Base-by-base conservation (phyloP, 2,888 invertebrate genomes). In the Microctonus brassicae region DNA sequence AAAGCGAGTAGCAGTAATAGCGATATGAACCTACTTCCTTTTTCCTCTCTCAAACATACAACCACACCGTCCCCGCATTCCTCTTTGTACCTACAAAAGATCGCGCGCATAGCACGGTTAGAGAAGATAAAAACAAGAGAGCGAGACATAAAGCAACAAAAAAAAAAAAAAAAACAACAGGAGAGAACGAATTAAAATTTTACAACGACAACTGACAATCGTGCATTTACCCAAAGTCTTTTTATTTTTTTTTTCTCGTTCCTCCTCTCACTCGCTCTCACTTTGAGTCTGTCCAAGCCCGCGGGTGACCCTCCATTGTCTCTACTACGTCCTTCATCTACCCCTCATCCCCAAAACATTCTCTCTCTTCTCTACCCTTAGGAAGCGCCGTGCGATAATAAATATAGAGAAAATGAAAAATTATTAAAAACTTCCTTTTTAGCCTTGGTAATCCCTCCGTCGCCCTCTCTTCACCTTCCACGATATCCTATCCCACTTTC, bases 401-500 rank as follows among this genome's bases (percentile, higher is more conserved):
- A 87, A 87, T 87, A 87, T 86, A 86, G 86, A 85, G 86, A 87
- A 87, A 87, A 87, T 87, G 87, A 87, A 87, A 87, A 87, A 87
- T 87, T 87, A 87, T 87, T 86, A 87, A 86, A 87, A 87, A 87
- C 86, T 87, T 87, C 86, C 86, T 86, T 87, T 87, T 87, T 87
- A 86, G 83, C 85, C 85, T 83, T 82, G 83, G 86, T 86, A 87
- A 87, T 87, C 86, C 87, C 84, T 82, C 84, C n/a, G n/a, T 81
- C 82, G 85, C 84, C 84, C 83, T 85, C 82, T 81, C 82, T 79
- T n/a, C n/a, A 80, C 80, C 75, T 71, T 74, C 70, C 76, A 65
- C 73, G 72, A 69, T 69, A 62, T 39, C 75, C 61, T 71, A 62
- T 60, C 58, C 60, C 42, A 11, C 70, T 62, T 71, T 73, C 78